Conservation (phyloP, 2,888 invertebrate genomes). For the Pecten maximus region DNA sequence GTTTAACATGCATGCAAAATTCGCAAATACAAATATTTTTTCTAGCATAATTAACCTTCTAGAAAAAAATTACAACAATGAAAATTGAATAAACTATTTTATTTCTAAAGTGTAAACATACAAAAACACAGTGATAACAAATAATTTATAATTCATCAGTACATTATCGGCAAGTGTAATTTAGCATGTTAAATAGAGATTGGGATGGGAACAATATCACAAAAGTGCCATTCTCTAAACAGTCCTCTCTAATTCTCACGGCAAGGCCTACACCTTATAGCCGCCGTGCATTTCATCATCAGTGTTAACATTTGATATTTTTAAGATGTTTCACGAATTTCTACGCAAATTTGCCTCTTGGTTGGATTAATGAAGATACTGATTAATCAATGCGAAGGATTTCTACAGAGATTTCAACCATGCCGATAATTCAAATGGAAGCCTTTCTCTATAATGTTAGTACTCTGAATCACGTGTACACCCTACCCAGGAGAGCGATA, state of each 20-base stretch:
- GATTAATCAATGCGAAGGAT: neutral
- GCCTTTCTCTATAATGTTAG: conserved; percentile 14
- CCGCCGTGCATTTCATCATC: neutral
- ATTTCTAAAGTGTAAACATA: neutral
- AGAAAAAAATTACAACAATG: neutral
- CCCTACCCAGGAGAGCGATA: neutral
- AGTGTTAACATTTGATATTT: neutral
- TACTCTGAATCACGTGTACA: neutral
- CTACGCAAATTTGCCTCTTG: neutral
- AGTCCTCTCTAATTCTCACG: neutral
- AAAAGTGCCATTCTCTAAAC: neutral
- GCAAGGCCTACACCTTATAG: neutral
- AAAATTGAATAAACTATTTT: neutral
- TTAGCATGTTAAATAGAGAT: neutral
- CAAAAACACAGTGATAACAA: neutral
- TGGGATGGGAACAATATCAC: neutral
- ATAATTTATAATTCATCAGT: neutral
- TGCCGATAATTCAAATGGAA: conserved; percentile 27
- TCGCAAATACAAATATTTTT: neutral
- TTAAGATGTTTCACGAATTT: neutral
- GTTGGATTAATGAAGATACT: conserved; percentile 14
- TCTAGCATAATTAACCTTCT: too few species aligned
- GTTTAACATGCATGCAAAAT: too few species aligned
- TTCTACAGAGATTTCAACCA: neutral
- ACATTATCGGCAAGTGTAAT: neutral